Percentiles rank a stretch among this genome's conserved stretches.
Conservation (phyloP, 2,113 vertebrate species). For the Clarias batrachus region DNA sequence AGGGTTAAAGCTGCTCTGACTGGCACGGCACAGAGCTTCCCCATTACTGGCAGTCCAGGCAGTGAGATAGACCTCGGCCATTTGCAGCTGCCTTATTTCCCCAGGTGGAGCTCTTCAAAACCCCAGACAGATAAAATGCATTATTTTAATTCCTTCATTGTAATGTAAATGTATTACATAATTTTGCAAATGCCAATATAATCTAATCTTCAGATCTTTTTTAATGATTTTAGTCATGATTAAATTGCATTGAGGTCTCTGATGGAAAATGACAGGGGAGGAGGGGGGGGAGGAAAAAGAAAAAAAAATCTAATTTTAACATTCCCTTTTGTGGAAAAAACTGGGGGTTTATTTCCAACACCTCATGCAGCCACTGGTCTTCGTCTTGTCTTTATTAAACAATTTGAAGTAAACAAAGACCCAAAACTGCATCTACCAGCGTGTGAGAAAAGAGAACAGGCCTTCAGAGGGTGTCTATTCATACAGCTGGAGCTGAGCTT, state of each 20-base stretch:
- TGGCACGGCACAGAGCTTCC: conserved; percentile 37
- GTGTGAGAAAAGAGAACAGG: conserved; percentile 19
- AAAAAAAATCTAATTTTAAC: conserved; percentile 75
- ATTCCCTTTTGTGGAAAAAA: conserved; percentile 74
- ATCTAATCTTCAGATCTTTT: conserved; percentile 83
- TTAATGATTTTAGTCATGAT: conserved; percentile 84
- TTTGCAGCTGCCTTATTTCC: conserved; percentile 76
- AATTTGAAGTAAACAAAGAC: conserved; percentile 62
- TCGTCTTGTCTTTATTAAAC: conserved; percentile 66
- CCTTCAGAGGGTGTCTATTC: conserved; percentile 36
- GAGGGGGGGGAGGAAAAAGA: conserved; percentile 51
- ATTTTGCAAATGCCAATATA: conserved; percentile 85
- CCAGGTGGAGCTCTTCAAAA: conserved; percentile 77
- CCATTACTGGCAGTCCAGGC: conserved; percentile 69
- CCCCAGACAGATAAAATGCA: conserved; percentile 78
- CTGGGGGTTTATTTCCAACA: conserved; percentile 70
- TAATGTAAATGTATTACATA: conserved; percentile 85
- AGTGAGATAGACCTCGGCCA: conserved; percentile 68
- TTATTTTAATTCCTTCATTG: conserved; percentile 85
- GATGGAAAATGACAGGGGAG: conserved; percentile 74
- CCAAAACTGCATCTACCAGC: conserved; percentile 11
- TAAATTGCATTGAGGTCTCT: conserved; percentile 80
- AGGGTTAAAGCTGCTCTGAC: conserved; percentile 31
- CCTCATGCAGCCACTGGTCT: conserved; percentile 64
- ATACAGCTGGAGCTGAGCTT: conserved; percentile 27